These are phyloP conservation scores for Pollachius pollachius DNA, from an alignment of 2,113 vertebrate species.

Conservation along the genomic window DNA sequence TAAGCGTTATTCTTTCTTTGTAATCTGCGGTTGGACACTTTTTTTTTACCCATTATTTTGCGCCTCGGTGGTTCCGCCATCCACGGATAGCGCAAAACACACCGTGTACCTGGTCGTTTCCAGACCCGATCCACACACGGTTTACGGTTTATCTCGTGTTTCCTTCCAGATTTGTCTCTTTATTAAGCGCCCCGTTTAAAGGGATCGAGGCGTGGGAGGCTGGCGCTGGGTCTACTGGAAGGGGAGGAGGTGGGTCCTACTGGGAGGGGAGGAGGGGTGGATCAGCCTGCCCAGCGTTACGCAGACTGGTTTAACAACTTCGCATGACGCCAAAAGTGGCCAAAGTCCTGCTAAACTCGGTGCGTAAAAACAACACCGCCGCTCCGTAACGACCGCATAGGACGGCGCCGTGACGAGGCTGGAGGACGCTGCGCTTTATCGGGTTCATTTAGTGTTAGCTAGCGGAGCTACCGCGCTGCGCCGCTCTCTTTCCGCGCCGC, in stretches of 20 bases:
- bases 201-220: constrained; percentile 59
- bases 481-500: background rate
- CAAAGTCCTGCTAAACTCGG: constrained; percentile 54
- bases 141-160: background rate
- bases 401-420: background rate
- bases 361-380: too few species aligned
- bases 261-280: constrained; percentile 48
- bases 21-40: constrained; percentile 60
- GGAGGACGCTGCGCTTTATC: background rate
- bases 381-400: accelerated
- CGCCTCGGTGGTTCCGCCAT: background rate
- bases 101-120: background rate
- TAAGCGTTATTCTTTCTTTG: constrained; percentile 52
- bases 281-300: constrained; percentile 49
- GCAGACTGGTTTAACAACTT: constrained; percentile 55
- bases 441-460: constrained; percentile 28
- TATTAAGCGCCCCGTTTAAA: constrained; percentile 41
- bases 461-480: constrained; percentile 33
- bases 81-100: constrained; percentile 9
- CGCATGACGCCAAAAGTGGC: constrained; percentile 45
- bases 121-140: background rate
- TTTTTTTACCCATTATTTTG: constrained; percentile 34
- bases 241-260: constrained; percentile 57
- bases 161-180: constrained; percentile 5
- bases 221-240: constrained; percentile 42